Evolutionary conservation across 2,113 vertebrate genomes (phyloP).

Genomic region (Reinhardtius hippoglossoides): DNA sequence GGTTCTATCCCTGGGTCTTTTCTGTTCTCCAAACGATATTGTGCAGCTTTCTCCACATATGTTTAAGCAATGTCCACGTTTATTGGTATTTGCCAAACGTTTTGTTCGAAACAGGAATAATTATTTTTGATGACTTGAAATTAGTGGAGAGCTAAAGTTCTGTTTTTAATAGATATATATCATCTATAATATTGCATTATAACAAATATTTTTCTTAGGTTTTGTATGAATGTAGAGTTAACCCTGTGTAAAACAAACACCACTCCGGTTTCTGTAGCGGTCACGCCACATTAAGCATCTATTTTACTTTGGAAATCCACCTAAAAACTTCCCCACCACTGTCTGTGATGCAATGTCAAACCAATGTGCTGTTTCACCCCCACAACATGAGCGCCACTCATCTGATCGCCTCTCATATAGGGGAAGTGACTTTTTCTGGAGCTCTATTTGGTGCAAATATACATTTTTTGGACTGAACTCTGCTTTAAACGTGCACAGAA

Average conservation of each 20-base stretch:
- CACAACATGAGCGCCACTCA: not conserved
- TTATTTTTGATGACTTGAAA: too few species aligned
- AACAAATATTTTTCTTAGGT: too few species aligned
- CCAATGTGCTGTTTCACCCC: constrained; percentile 1
- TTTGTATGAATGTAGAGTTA: too few species aligned
- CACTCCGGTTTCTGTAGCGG: not conserved
- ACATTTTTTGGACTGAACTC: not conserved
- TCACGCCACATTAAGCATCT: not conserved
- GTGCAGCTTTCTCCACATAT: not conserved
- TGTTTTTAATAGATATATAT: not conserved
- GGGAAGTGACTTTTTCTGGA: not conserved
- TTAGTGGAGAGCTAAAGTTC: too few species aligned
- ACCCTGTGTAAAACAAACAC: too few species aligned
- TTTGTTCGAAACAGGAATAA: too few species aligned
- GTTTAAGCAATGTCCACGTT: too few species aligned
- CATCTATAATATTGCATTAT: too few species aligned
- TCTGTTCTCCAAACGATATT: too few species aligned
- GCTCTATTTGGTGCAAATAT: not conserved
- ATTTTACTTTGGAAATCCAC: not conserved
- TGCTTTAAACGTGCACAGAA: not conserved
- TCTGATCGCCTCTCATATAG: not conserved
- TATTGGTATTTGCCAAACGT: too few species aligned
- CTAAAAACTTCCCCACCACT: not conserved
- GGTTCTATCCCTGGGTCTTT: too few species aligned
- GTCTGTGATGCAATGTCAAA: not conserved